Evolutionary conservation across 2,797 vertebrate genomes (phyloP).

Genomic region (Xenops minutus): DNA sequence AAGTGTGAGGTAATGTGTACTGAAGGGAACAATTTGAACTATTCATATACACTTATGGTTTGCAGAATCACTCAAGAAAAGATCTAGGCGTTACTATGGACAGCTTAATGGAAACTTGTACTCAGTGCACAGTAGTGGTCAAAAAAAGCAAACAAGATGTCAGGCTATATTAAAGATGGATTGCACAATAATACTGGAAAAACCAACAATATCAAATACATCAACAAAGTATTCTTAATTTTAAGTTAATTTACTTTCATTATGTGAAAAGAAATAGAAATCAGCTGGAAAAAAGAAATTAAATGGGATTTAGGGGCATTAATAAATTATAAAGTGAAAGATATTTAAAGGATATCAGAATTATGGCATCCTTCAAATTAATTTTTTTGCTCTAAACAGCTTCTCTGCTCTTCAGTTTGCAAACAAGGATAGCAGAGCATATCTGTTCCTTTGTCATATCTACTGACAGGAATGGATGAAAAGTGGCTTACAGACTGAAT

Average conservation of each 20-base stretch:
- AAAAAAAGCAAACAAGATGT: constrained; percentile 53
- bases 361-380: neutral
- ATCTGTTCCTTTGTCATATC: neutral
- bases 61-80: constrained; percentile 48
- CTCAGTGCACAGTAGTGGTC: constrained; percentile 45
- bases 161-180: constrained; percentile 18
- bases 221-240: neutral
- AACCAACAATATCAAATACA: neutral
- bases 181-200: constrained; percentile 11
- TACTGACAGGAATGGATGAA: neutral
- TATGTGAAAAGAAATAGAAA: neutral
- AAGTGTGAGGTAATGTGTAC: neutral
- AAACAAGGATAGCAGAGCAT: neutral
- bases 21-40: constrained; percentile 2
- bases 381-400: neutral
- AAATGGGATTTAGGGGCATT: neutral
- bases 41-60: constrained; percentile 1
- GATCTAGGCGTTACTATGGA: constrained; percentile 10
- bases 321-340: neutral
- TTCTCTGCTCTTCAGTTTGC: neutral
- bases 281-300: neutral
- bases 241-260: neutral
- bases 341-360: neutral
- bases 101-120: constrained; percentile 64
- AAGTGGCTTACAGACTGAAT: neutral